Evolutionary conservation across 2,888 invertebrate genomes (phyloP).

Genomic region (Leptopilina myrica): DNA sequence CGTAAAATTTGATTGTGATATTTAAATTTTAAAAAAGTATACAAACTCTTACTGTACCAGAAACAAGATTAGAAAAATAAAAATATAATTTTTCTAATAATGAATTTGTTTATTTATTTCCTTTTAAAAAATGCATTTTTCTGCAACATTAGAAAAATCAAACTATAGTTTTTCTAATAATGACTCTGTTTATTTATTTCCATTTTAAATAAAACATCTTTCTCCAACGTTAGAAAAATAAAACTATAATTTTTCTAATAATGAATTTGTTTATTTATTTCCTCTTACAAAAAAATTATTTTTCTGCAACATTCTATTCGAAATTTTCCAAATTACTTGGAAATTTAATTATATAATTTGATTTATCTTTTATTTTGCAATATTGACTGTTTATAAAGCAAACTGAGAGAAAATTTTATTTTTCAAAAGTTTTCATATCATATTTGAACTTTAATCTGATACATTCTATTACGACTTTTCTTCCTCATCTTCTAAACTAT

Average conservation of each 20-base stretch:
- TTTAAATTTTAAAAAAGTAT: background rate
- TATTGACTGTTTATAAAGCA: background rate
- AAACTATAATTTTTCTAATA: conserved; percentile 14
- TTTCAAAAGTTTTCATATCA: background rate
- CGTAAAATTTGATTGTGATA: background rate
- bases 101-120: background rate
- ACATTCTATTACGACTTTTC: background rate
- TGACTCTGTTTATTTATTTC: background rate
- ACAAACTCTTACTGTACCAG: background rate
- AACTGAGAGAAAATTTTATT: background rate
- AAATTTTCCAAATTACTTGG: too few species aligned
- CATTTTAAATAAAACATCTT: background rate
- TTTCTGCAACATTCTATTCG: too few species aligned
- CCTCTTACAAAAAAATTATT: background rate
- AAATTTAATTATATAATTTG: background rate
- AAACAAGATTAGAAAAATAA: background rate
- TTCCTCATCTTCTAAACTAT: background rate
- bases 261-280: background rate
- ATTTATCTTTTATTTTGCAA: background rate
- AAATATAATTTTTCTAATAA: conserved; percentile 23
- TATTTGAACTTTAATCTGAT: conserved; percentile 21
- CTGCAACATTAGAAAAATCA: background rate
- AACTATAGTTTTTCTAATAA: conserved; percentile 15
- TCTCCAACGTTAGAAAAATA: background rate
- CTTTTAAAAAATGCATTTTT: background rate